Conservation (phyloP, 2,888 invertebrate species). For the Drosophila pseudotalamancana region DNA sequence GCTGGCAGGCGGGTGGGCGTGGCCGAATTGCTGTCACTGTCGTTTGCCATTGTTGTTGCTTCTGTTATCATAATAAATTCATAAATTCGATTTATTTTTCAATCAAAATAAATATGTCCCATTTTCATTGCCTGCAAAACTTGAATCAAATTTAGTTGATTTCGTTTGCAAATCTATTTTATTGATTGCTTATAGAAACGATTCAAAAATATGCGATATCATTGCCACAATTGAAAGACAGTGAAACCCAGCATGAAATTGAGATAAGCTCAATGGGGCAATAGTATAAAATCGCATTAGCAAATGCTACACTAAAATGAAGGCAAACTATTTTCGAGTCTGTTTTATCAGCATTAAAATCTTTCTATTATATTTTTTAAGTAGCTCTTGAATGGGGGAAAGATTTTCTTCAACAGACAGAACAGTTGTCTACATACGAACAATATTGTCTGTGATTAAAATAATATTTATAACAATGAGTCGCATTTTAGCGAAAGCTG, state of each 20-base stretch:
- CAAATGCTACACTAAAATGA: too few species aligned
- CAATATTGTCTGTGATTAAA: neutral
- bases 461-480: neutral
- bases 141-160: conserved; percentile 44
- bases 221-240: conserved; percentile 3
- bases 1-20: conserved; percentile 16
- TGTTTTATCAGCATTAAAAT: too few species aligned
- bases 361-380: too few species aligned
- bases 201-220: neutral
- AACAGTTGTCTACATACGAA: neutral
- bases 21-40: conserved; percentile 36
- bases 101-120: conserved; percentile 78
- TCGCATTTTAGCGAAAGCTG: conserved; percentile 27
- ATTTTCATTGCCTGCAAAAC: conserved; percentile 26
- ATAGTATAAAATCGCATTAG: neutral
- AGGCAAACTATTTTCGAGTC: too few species aligned
- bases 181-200: conserved; percentile 15
- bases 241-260: neutral
- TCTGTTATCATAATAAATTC: conserved; percentile 80
- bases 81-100: conserved; percentile 82
- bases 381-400: too few species aligned
- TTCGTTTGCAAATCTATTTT: conserved; percentile 34
- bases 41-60: conserved; percentile 63
- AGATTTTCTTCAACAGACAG: too few species aligned
- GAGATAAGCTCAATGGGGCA: neutral